A percentile compares a stretch with the other conserved stretches of the same genome.
phyloP scores from a whole-genome alignment of 2,797 vertebrate genomes.

The Sitta carolinensis region DNA sequence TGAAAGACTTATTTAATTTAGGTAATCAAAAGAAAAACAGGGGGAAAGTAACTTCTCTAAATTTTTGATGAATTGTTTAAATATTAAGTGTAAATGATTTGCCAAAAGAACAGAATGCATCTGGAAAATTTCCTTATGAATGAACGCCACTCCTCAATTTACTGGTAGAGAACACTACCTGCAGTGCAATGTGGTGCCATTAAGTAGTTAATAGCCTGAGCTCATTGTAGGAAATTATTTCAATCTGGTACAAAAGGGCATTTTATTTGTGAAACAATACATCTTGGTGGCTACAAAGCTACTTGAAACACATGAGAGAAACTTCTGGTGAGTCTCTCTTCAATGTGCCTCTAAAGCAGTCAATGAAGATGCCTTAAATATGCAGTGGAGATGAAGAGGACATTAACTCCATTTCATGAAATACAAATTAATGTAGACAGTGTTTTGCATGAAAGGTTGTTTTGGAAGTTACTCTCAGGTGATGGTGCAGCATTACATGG shows the following conservation, averaged over 20 bases:
- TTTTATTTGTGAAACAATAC: neutral
- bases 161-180: neutral
- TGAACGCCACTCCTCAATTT: fast-evolving
- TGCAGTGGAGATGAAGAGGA: neutral
- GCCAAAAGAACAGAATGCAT: neutral
- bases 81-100: neutral
- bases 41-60: neutral
- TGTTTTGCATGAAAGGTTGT: neutral
- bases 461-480: neutral
- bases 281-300: neutral
- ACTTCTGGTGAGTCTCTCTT: neutral
- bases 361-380: neutral
- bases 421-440: neutral
- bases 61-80: neutral
- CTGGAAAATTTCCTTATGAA: neutral
- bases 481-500: fast-evolving
- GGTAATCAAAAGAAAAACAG: neutral
- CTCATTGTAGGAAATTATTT: neutral
- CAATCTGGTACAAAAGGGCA: neutral
- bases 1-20: neutral
- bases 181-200: neutral
- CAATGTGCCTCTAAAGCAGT: neutral
- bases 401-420: neutral
- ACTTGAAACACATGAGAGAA: neutral
- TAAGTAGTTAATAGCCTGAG: neutral